A percentile compares a stretch with the other conserved stretches of the same genome.
These are phyloP conservation scores for Lottia gigantea DNA, from an alignment of 2,888 invertebrate genomes.

Conservation along the genomic window DNA sequence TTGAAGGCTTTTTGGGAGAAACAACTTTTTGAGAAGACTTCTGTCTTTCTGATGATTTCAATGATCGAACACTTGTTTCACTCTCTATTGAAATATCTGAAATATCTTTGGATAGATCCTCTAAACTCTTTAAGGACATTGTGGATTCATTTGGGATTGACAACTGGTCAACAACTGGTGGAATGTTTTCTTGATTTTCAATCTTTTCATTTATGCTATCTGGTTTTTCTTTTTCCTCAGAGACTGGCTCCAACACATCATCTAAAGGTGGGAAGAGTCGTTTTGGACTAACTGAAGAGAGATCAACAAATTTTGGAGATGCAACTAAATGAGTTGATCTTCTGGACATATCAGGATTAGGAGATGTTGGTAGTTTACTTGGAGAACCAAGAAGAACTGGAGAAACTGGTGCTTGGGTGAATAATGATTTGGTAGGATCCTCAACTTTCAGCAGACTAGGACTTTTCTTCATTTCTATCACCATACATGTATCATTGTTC, in stretches of 20 bases:
- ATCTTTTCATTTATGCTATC: background rate
- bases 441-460: background rate
- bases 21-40: too few species aligned
- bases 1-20: too few species aligned
- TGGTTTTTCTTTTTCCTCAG: too few species aligned
- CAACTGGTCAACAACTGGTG: background rate
- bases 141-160: background rate
- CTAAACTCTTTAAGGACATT: background rate
- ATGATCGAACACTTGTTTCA: too few species aligned
- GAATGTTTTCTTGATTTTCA: conserved; percentile 17
- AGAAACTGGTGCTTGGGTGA: conserved; percentile 24
- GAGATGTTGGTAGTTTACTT: conserved; percentile 44
- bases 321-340: conserved; percentile 52
- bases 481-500: background rate
- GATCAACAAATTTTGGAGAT: conserved; percentile 28
- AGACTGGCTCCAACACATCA: background rate
- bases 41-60: too few species aligned
- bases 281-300: conserved; percentile 12
- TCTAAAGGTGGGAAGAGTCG: conserved; percentile 30
- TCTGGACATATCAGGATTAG: conserved; percentile 42
- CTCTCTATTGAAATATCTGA: too few species aligned
- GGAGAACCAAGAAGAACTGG: conserved; percentile 31
- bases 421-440: conserved; percentile 6
- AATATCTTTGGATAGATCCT: too few species aligned
- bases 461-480: background rate